Conservation (phyloP, 2,797 vertebrate genomes). For the Pseudochirops corinnae region DNA sequence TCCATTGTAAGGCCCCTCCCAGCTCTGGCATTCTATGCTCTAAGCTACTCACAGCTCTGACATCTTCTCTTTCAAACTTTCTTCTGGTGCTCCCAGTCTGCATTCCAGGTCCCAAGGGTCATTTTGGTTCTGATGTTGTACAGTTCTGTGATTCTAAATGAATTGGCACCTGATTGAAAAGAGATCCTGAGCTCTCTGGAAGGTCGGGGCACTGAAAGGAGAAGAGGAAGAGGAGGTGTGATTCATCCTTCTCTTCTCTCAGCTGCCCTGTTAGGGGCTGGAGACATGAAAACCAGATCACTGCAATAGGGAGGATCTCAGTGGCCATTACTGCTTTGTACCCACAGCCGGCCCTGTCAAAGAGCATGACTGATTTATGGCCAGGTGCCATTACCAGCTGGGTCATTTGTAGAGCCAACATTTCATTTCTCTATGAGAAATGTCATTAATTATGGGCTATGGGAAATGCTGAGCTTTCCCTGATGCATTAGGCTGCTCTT, state of each 20-base stretch:
- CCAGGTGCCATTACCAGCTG: background rate
- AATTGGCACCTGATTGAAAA: constrained; percentile 50
- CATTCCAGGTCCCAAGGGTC: background rate
- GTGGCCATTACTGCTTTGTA: constrained; percentile 20
- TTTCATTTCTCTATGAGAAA: constrained; percentile 2
- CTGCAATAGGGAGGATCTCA: background rate
- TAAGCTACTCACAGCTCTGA: background rate
- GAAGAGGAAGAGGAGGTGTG: background rate
- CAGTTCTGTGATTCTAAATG: background rate
- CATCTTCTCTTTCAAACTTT: background rate
- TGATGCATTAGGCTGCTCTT: background rate
- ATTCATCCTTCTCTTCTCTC: background rate
- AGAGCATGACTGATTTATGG: background rate
- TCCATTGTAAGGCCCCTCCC: background rate
- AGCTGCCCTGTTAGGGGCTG: background rate
- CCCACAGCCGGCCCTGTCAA: background rate
- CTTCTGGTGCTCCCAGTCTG: background rate
- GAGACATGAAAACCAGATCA: background rate
- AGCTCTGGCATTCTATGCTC: background rate
- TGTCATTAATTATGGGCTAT: background rate
- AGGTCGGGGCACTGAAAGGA: background rate
- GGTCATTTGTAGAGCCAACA: background rate
- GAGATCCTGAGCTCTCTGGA: constrained; percentile 52
- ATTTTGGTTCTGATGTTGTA: background rate
- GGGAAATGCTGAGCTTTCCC: constrained; percentile 20